A percentile compares a stretch with the other conserved stretches of the same genome.
phyloP scores from a whole-genome alignment of 30 jellyfish, hydroid and myxozoan species.

The Mastigias papua region DNA sequence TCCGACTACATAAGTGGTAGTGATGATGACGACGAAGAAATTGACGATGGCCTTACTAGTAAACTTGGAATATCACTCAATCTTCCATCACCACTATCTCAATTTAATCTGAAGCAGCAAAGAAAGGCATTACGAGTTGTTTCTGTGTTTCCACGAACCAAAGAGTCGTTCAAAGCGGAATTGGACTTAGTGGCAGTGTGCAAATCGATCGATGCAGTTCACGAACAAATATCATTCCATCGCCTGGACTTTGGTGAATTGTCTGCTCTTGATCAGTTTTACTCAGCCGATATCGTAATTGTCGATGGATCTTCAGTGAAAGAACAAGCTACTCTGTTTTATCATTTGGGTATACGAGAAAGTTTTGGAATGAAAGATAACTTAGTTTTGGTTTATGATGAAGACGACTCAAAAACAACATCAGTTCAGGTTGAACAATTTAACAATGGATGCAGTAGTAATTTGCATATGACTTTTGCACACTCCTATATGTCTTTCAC shows the following conservation, averaged over 20 bases:
- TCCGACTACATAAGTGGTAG: slow-evolving; percentile 33
- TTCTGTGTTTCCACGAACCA: slow-evolving; percentile 85
- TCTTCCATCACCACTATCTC: slow-evolving; percentile 44
- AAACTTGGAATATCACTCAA: slow-evolving; percentile 58
- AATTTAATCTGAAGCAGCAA: slow-evolving; percentile 41
- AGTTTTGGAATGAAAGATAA: slow-evolving; percentile 99
- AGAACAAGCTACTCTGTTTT: slow-evolving; percentile 89
- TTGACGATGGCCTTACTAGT: not conserved
- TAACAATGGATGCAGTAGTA: too few species aligned
- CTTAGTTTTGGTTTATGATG: slow-evolving; percentile 80
- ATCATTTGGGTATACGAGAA: slow-evolving; percentile 97
- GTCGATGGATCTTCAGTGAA: slow-evolving; percentile 85
- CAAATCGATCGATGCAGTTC: slow-evolving; percentile 73
- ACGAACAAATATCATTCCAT: slow-evolving; percentile 74
- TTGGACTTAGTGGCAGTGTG: slow-evolving; percentile 77
- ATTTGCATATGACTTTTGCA: too few species aligned
- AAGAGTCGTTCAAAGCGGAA: slow-evolving; percentile 71
- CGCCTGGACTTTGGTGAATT: slow-evolving; percentile 94
- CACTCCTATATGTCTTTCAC: too few species aligned
- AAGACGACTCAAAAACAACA: slow-evolving; percentile 68
- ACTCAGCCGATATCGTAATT: slow-evolving; percentile 92
- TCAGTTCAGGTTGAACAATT: slow-evolving; percentile 77
- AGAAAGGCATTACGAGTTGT: slow-evolving; percentile 75
- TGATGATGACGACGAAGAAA: slow-evolving; percentile 33
- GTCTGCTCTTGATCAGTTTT: slow-evolving; percentile 84